These are phyloP conservation scores for Chydorus sphaericus DNA, from an alignment of 2,888 invertebrate species.

Conservation along the genomic window DNA sequence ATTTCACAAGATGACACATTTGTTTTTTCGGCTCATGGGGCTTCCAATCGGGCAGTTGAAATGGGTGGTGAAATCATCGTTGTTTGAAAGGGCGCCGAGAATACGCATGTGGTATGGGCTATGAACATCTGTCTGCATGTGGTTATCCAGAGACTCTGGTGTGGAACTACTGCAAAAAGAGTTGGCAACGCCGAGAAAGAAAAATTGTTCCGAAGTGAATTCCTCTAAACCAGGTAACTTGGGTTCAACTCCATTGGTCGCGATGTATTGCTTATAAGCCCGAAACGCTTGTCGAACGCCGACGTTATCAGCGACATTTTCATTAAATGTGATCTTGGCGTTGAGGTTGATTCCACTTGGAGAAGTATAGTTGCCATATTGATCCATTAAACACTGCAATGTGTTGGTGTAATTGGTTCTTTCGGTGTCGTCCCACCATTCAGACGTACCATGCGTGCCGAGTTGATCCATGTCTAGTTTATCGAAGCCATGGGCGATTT, in stretches of 20 bases:
- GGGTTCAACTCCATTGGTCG: slow-evolving; percentile 26
- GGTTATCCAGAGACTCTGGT: slow-evolving; percentile 52
- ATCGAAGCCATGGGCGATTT: slow-evolving; percentile 55
- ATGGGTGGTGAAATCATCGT: slow-evolving; percentile 42
- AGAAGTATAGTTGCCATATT: slow-evolving; percentile 70
- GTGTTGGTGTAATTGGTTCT: slow-evolving; percentile 66
- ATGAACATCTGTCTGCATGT: slow-evolving; percentile 57
- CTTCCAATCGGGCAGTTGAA: slow-evolving; percentile 44
- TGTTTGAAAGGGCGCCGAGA: slow-evolving; percentile 44
- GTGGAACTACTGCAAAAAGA: slow-evolving; percentile 73
- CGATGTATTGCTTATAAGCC: slow-evolving; percentile 61
- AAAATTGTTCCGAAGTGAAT: slow-evolving; percentile 43
- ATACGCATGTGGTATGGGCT: slow-evolving; percentile 41
- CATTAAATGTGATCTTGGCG: slow-evolving; percentile 81
- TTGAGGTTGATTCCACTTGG: slow-evolving; percentile 51
- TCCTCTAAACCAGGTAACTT: slow-evolving; percentile 22
- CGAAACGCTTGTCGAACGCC: slow-evolving; percentile 80
- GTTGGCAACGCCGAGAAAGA: slow-evolving; percentile 72
- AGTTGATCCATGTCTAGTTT: slow-evolving; percentile 20
- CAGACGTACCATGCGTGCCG: slow-evolving; percentile 45
- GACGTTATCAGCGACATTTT: slow-evolving; percentile 90
- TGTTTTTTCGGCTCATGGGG: slow-evolving; percentile 44
- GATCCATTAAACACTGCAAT: slow-evolving; percentile 80
- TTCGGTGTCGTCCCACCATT: slow-evolving; percentile 83
- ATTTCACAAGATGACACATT: slow-evolving; percentile 45